A percentile compares a stretch with the other conserved stretches of the same genome.
Evolutionary conservation across 1,140 invertebrate genomes (phyloP).

Genomic region (Diorhabda sublineata): DNA sequence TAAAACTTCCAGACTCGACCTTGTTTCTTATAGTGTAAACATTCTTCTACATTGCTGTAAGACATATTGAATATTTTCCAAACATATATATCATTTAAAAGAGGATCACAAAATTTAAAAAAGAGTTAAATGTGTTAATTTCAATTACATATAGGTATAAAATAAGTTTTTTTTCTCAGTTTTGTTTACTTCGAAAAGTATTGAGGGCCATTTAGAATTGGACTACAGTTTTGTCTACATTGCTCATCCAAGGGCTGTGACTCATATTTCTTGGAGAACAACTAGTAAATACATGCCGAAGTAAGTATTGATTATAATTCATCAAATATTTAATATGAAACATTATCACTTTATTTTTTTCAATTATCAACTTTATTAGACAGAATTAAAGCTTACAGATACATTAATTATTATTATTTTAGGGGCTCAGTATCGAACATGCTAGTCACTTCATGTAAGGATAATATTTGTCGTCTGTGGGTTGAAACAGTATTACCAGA

Average conservation of each 20-base stretch:
- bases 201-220: slow-evolving; percentile 59
- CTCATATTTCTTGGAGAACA: slow-evolving; percentile 94
- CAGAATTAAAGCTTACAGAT: no score
- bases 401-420: slow-evolving; percentile 32
- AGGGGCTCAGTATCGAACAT: slow-evolving; percentile 96
- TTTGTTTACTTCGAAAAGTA: slow-evolving; percentile 59
- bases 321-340: no score
- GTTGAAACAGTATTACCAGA: slow-evolving; percentile 95
- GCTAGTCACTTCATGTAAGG: slow-evolving; percentile 94
- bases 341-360: no score
- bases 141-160: no score
- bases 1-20: no score
- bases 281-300: slow-evolving; percentile 99
- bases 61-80: no score
- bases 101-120: no score
- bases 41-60: no score
- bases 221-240: slow-evolving; percentile 95
- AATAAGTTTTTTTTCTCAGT: slow-evolving; percentile 48
- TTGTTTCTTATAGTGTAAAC: no score
- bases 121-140: no score
- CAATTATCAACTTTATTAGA: no score
- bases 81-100: no score
- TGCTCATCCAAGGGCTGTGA: slow-evolving; percentile 92
- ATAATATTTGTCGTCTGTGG: slow-evolving; percentile 98
- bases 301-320: slow-evolving; percentile 50